Evolutionary conservation across 1,140 invertebrate species (phyloP), one percentile per base, ranked within the genome.

Genomic region (Drosophila funebris): DNA sequence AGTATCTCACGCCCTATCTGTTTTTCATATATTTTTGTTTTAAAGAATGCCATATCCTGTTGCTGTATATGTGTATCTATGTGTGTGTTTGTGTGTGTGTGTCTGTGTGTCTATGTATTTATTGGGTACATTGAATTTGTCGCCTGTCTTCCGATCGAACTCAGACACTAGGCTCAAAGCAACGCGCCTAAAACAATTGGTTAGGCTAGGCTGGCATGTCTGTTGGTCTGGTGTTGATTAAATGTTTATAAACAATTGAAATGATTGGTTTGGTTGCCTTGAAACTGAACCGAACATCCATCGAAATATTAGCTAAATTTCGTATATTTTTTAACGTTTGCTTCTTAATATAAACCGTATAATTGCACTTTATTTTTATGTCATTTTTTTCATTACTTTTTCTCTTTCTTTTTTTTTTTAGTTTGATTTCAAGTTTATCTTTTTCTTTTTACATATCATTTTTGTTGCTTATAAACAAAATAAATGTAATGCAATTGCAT

Each of bases 301-400:
- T 80, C 67, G 75, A 72, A 83, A 89, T 84, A 73, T 73, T 68
- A 66, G 50, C 53, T 76, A 73, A 70, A 61, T 63, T 77, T 77
- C 31, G 39, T 66, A 64, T 60, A 58, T 73, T 37, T 44, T 75
- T 61, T 88, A 84, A 83, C 76, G 46, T 73, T 84, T 80, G 72
- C 78, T 88, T 84, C 58, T 74, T 74, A 63, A 80, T 79, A 72
- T 89, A 89, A 85, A 82, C 82, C 83, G 82, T 82, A 85, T 85
- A 85, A 85, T 85, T 85, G 82, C 82, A 85, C 82, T 85, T 85
- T 85, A 87, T 62, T 73, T 85, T 85, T 87, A 81, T 50, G 54
- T 64, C 46, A 78, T 72, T 78, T 82, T 82, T 76, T 75, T 72
- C 66, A 60, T 84, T 68, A 66, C 71, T 76, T 62, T 66, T 22